phyloP scores from a whole-genome alignment of 2,888 invertebrate species.

The Trachelus stipa region DNA sequence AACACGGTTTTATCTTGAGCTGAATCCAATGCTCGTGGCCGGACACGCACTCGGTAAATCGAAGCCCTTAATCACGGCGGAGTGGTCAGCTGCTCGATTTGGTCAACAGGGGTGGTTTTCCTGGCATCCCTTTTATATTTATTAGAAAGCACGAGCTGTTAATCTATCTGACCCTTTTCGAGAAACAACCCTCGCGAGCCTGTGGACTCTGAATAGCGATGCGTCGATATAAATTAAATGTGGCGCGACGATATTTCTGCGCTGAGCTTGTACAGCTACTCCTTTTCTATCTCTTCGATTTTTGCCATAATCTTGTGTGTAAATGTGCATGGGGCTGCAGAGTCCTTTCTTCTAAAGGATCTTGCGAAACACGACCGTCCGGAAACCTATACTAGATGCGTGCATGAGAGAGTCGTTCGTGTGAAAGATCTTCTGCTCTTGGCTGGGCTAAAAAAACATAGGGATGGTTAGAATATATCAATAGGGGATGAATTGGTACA shows the following conservation, averaged over 20 bases:
- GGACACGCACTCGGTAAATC: constrained; percentile 43
- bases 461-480: too few species aligned
- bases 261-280: not conserved
- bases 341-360: too few species aligned
- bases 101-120: constrained; percentile 6
- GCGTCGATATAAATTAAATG: constrained; percentile 42
- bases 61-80: constrained; percentile 47
- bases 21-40: not conserved
- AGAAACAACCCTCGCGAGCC: constrained; percentile 11
- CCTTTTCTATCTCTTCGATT: too few species aligned
- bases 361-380: too few species aligned
- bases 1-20: too few species aligned
- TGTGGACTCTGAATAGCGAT: constrained; percentile 21
- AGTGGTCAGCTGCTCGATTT: constrained; percentile 33
- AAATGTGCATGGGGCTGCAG: too few species aligned
- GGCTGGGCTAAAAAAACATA: too few species aligned
- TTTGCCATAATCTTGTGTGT: too few species aligned
- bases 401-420: too few species aligned
- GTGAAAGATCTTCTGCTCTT: too few species aligned
- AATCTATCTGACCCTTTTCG: constrained; percentile 41
- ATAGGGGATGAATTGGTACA: too few species aligned
- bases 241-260: constrained; percentile 41
- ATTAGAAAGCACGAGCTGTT: constrained; percentile 45
- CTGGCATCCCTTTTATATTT: constrained; percentile 46
- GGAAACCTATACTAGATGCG: too few species aligned